Conservation (phyloP, 2,888 invertebrate species). For the Boloria euphrosyne region DNA sequence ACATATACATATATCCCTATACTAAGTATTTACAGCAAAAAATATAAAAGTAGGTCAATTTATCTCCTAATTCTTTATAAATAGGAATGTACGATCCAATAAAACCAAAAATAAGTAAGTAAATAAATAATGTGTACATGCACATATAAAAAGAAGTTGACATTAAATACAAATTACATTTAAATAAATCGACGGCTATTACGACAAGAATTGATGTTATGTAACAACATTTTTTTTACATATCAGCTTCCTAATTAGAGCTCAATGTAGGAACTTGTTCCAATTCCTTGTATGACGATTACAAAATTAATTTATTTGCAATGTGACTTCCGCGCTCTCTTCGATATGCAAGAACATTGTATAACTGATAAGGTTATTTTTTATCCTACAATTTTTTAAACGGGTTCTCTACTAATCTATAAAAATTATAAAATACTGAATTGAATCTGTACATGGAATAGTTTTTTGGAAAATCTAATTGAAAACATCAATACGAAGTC, state of each 20-base stretch:
- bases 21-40: no score
- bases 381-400: background rate
- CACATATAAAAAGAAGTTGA: no score
- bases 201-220: background rate
- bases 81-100: background rate
- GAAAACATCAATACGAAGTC: no score
- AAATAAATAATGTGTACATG: no score
- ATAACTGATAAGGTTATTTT: constrained; percentile 24
- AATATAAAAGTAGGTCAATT: no score
- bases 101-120: background rate
- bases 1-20: no score
- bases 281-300: constrained; percentile 30
- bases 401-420: constrained; percentile 5
- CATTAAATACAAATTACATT: background rate
- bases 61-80: background rate
- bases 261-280: constrained; percentile 17
- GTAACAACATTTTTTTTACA: background rate
- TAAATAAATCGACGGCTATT: background rate
- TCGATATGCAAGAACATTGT: constrained; percentile 19
- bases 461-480: no score
- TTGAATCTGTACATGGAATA: no score
- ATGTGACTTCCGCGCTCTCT: constrained; percentile 35
- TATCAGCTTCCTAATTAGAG: constrained; percentile 16
- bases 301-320: constrained; percentile 36
- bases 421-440: background rate